Percentiles rank a stretch among this genome's conserved stretches.
Evolutionary conservation across 1,140 invertebrate genomes (phyloP).

Genomic region (Drosophila pectinifera): DNA sequence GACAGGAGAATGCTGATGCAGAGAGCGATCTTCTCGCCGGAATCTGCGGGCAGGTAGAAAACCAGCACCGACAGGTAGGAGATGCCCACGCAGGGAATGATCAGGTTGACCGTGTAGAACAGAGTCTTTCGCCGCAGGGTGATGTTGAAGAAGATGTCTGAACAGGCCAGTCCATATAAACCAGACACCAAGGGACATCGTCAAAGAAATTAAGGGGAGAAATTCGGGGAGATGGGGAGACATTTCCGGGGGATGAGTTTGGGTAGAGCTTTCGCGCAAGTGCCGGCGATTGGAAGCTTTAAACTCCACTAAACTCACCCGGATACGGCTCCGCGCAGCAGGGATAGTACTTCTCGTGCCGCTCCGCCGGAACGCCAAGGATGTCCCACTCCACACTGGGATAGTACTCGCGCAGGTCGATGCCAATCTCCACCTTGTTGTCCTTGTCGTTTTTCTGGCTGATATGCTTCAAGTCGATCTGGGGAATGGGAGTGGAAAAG

Average conservation of each 20-base stretch:
- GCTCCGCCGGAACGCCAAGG: slow-evolving; percentile 94
- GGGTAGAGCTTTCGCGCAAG: slow-evolving; percentile 78
- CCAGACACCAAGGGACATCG: slow-evolving; percentile 59
- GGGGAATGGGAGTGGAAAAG: slow-evolving; percentile 55
- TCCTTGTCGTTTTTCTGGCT: slow-evolving; percentile 91
- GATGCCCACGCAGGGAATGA: slow-evolving; percentile 97
- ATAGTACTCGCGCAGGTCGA: slow-evolving; percentile 97
- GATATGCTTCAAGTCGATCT: slow-evolving; percentile 97
- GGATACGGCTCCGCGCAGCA: slow-evolving; percentile 95
- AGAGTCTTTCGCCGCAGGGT: slow-evolving; percentile 96
- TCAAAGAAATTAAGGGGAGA: not conserved
- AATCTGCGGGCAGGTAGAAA: slow-evolving; percentile 99
- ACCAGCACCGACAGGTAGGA: slow-evolving; percentile 96
- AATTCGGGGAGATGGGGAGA: not conserved
- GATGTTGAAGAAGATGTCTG: slow-evolving; percentile 99
- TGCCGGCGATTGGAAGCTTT: slow-evolving; percentile 59
- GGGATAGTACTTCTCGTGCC: slow-evolving; percentile 95
- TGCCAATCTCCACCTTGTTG: slow-evolving; percentile 94
- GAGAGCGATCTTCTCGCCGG: slow-evolving; percentile 98
- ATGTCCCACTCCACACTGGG: slow-evolving; percentile 99
- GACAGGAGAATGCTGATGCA: slow-evolving; percentile 99
- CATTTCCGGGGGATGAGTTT: slow-evolving; percentile 65
- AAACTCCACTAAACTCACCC: slow-evolving; percentile 86
- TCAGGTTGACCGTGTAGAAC: slow-evolving; percentile 98
- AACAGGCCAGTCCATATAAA: slow-evolving; percentile 16